A percentile compares a stretch with the other conserved stretches of the same genome.
These are phyloP conservation scores for Cryptoprocta ferox DNA, from an alignment of 2,797 vertebrate species.

Conservation along the genomic window DNA sequence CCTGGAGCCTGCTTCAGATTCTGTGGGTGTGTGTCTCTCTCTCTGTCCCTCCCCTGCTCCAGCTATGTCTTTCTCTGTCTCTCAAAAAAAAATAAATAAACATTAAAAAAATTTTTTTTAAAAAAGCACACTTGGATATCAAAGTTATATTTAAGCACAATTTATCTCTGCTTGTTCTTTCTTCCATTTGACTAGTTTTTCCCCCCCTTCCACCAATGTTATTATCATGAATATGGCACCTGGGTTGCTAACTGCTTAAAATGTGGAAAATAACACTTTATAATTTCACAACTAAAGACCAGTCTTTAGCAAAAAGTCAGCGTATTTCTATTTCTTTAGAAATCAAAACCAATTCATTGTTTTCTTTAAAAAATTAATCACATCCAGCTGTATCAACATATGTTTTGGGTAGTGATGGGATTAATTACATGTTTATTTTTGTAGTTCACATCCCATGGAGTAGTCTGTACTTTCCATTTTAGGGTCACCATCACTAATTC, in stretches of 20 bases:
- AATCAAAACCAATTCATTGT: not conserved
- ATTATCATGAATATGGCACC: not conserved
- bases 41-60: too few species aligned
- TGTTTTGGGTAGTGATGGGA: not conserved
- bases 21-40: too few species aligned
- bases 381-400: not conserved
- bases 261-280: not conserved
- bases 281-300: not conserved
- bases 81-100: too few species aligned
- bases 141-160: not conserved
- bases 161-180: not conserved
- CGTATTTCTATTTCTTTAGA: slow-evolving; percentile 4
- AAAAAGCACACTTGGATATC: not conserved
- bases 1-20: too few species aligned
- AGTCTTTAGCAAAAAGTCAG: not conserved
- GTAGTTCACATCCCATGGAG: not conserved
- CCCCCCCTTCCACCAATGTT: not conserved
- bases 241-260: not conserved
- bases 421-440: not conserved
- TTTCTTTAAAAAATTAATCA: not conserved
- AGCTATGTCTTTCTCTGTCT: too few species aligned
- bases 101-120: too few species aligned
- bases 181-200: not conserved
- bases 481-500: not conserved
- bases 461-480: not conserved